Percentiles rank a stretch among this genome's conserved stretches.
Conservation (phyloP, 1,140 invertebrate genomes). For the Pogonognathellus flavescens region DNA sequence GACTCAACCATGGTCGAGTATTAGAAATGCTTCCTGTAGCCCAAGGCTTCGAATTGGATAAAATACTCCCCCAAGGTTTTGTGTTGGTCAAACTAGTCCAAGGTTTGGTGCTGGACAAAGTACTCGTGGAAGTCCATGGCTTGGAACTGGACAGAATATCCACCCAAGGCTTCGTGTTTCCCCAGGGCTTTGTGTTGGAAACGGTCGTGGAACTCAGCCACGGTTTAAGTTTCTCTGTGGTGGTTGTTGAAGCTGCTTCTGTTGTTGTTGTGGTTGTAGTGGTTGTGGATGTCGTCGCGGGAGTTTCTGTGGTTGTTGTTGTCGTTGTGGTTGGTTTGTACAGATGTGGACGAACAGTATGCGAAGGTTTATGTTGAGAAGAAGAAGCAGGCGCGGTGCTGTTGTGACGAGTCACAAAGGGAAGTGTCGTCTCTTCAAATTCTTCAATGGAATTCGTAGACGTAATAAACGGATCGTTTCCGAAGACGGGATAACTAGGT, state of each 20-base stretch:
- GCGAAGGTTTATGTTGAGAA: neutral
- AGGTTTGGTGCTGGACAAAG: neutral
- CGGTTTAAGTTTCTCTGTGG: slow-evolving; percentile 9
- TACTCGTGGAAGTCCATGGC: slow-evolving; percentile 19
- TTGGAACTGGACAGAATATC: slow-evolving; percentile 37
- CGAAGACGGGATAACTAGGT: slow-evolving; percentile 28
- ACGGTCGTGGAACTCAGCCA: slow-evolving; percentile 54
- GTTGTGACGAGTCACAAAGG: slow-evolving; percentile 25
- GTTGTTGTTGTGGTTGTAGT: slow-evolving; percentile 64
- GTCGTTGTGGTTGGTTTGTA: slow-evolving; percentile 57
- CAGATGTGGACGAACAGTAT: neutral
- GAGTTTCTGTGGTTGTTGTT: neutral
- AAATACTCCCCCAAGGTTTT: slow-evolving; percentile 23
- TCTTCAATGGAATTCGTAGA: slow-evolving; percentile 67
- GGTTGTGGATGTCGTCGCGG: neutral
- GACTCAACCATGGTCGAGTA: slow-evolving; percentile 31
- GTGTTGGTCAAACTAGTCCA: neutral
- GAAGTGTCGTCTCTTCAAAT: slow-evolving; percentile 66
- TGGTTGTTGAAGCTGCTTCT: slow-evolving; percentile 15
- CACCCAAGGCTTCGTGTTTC: neutral
- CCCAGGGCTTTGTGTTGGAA: slow-evolving; percentile 1
- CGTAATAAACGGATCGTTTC: slow-evolving; percentile 27
- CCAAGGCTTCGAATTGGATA: neutral
- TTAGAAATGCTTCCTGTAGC: neutral
- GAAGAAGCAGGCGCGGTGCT: neutral